Evolutionary conservation across 2,113 vertebrate species (phyloP), one percentile per base, ranked within the genome.

Genomic region (Pleuronectes platessa): DNA sequence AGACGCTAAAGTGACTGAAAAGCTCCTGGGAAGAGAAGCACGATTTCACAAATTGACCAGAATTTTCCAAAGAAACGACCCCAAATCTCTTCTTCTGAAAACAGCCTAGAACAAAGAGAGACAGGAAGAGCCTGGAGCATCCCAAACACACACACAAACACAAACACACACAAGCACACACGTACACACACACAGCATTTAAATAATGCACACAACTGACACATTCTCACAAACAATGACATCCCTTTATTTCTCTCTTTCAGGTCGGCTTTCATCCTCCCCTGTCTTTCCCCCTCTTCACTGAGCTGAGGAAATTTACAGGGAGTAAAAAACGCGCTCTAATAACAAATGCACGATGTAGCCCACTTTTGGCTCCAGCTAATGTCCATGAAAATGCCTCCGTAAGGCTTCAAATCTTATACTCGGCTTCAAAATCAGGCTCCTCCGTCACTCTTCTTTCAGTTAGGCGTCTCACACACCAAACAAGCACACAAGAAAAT

Each of bases 281-380:
- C 45, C 15, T 64, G n/a, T 65, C 27, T 49, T 47, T 15, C 17
- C 42, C 31, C 40, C 20, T 68, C 14, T 68, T 67, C 21, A 1
- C 40, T 20, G 24, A 58, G 61, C 58, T 60, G 69, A 62, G 64
- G 23, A 76, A 23, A 76, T 68, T 77, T 67, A 71, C 59, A 20
- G 56, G 5, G 76, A 77, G 40, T 71, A 76, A 78, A 77, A 74
- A 56, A 51, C 40, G 61, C 47, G 42, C 55, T 78, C 69, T 85
- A 58, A 85, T 86, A 88, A 78, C 71, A 78, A 45, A 82, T 88
- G 76, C 74, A 79, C 27, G 9, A 75, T 31, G 61, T 51, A 82
- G 71, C 77, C 81, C 71, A 86, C 85, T 88, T 88, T 69, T 51
- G 31, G 67, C 63, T 60, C 9, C 5, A 14, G 81, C 27, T 90